Conservation (phyloP, 2,888 invertebrate species). For the Oxystoma pomonae region DNA sequence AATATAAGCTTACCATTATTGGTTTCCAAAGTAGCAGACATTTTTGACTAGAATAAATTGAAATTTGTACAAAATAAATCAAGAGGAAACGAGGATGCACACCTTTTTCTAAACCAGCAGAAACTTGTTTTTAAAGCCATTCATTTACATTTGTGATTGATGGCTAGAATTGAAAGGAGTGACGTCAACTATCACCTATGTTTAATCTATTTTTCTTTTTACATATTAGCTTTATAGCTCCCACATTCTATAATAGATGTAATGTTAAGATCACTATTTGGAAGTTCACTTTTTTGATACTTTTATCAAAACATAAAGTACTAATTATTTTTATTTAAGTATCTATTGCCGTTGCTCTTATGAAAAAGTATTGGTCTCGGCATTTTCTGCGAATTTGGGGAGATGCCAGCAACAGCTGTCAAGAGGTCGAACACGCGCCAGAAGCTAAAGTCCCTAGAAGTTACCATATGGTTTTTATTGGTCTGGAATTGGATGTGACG, state of each 20-base stretch:
- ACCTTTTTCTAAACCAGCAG: not conserved
- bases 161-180: not conserved
- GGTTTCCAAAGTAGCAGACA: not conserved
- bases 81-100: not conserved
- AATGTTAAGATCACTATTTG: no score
- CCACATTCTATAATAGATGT: no score
- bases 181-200: not conserved
- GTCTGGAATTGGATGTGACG: no score
- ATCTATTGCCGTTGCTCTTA: not conserved
- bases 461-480: no score
- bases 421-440: no score
- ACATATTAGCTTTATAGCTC: no score
- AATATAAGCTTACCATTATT: conserved; percentile 16
- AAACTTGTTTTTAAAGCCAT: not conserved
- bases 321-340: no score
- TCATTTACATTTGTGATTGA: not conserved
- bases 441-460: no score
- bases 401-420: not conserved
- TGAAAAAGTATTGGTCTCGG: no score
- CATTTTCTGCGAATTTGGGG: not conserved
- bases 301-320: no score
- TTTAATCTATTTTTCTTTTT: not conserved
- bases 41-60: not conserved
- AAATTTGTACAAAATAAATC: not conserved
- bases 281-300: no score